Base-by-base conservation (phyloP, 2,888 invertebrate genomes). In the Dastarcus helophoroides region DNA sequence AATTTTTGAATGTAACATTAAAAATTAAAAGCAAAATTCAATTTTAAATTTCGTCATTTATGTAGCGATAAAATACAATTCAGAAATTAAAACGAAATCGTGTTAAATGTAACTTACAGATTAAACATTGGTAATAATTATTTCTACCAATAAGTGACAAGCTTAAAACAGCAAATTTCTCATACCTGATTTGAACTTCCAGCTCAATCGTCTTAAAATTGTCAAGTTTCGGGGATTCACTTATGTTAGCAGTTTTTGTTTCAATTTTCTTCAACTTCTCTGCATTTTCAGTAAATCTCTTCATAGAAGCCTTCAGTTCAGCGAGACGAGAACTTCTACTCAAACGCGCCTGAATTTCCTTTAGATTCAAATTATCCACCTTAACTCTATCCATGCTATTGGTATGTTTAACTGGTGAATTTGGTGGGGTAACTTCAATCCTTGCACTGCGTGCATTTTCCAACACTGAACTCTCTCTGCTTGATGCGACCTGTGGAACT, bases 121-220 rank as follows among this genome's bases (percentile, higher is more conserved):
- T n/a, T n/a, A n/a, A n/a, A n/a, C n/a, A n/a, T n/a, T n/a, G n/a
- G n/a, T n/a, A n/a, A n/a, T n/a, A n/a, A n/a, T n/a, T n/a, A n/a
- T n/a, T n/a, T n/a, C n/a, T n/a, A n/a, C n/a, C n/a, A n/a, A n/a
- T n/a, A n/a, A n/a, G n/a, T n/a, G n/a, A n/a, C n/a, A n/a, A n/a
- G n/a, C n/a, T n/a, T n/a, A n/a, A n/a, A n/a, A n/a, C n/a, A n/a
- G n/a, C n/a, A n/a, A n/a, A n/a, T n/a, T n/a, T n/a, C 14, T 47
- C 45, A 61, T 58, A 82, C 80, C 84, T 84, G 40, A 71, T 63
- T 35, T 76, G 71, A 51, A 85, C 70, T 65, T 83, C 81, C 55
- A 86, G 62, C 61, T 83, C 73, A 52, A 86, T 77, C 22, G 74
- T 73, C 44, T 76, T 74, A 48, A 84, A 84, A 50, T 73, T 68